Evolutionary conservation across 2,888 invertebrate genomes (phyloP), one percentile per base, ranked within the genome.

Genomic region (Hypercompe scribonia): DNA sequence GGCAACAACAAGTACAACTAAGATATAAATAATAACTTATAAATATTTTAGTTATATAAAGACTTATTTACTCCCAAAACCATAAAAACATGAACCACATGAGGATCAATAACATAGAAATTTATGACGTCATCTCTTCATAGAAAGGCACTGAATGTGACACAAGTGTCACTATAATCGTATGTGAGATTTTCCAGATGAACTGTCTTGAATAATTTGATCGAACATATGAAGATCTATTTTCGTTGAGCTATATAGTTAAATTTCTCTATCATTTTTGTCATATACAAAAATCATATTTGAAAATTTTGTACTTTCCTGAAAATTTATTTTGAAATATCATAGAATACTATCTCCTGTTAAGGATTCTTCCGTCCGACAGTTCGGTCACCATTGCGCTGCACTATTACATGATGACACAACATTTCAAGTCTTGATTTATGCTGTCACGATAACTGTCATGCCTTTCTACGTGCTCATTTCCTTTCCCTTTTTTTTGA

Each of bases 161-260:
- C 73, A 71, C 73, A 77, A 81, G 75, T 80, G 80, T 54, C 75
- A 75, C 76, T 75, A 73, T 74, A 50, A 72, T 68, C 64, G 70
- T 75, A 72, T 65, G 76, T 67, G 72, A 77, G 74, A 33, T 75
- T 77, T 80, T 79, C 76, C 65, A 75, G 76, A 73, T 72, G 76
- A 70, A 81, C 61, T 74, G 70, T 72, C 75, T 80, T 82, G 84
- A 87, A 89, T 88, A 89, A 91, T 89, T 87, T 85, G 83, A 84
- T 89, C 82, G 86, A 84, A 85, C 83, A 83, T 85, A 82, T 84
- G 85, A 39, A 65, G 28, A 58, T 31, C 15, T 58, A 58, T 58
- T 58, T 58, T 58, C 15, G 15, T 54, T 24, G 10, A 3, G n/a
- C 24, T 54, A n/a, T 11, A n/a, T 54, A n/a, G 50, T n/a, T n/a